Percentiles rank a stretch among this genome's conserved stretches.
Conservation (phyloP, 2,113 vertebrate genomes). For the Oceanites oceanicus region DNA sequence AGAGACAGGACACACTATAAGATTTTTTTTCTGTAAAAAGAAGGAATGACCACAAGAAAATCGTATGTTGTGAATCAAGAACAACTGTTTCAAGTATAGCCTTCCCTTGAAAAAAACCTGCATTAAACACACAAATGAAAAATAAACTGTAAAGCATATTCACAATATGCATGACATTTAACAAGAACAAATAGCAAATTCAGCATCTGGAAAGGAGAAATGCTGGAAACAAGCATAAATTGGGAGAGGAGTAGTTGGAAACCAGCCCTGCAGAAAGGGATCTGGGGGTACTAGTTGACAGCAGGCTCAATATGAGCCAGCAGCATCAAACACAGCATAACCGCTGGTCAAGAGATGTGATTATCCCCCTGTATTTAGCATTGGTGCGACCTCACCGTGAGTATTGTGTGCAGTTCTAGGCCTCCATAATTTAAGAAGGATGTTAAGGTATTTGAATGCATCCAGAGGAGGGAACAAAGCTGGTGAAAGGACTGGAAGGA, state of each 20-base stretch:
- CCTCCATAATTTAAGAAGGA: not conserved
- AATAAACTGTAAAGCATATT: not conserved
- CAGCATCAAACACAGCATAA: not conserved
- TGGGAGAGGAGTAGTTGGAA: not conserved
- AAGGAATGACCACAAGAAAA: not conserved
- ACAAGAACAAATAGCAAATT: not conserved
- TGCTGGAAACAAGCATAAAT: fast-evolving
- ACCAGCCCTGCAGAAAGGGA: not conserved
- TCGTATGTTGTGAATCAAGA: not conserved
- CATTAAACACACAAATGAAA: not conserved
- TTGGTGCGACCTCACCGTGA: not conserved
- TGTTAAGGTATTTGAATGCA: not conserved
- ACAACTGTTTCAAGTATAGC: not conserved
- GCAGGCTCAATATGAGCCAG: not conserved
- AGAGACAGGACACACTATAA: not conserved
- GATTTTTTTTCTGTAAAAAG: not conserved
- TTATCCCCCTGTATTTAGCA: not conserved
- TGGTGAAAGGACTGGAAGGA: too few species aligned
- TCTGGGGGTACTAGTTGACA: not conserved
- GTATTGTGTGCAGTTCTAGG: not conserved
- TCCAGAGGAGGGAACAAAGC: not conserved
- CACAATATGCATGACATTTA: not conserved
- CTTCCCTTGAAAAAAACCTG: not conserved
- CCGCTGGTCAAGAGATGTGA: not conserved
- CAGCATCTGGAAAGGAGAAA: not conserved